These are phyloP conservation scores for Coilia nasus DNA, from an alignment of 2,797 vertebrate genomes.

Conservation along the genomic window DNA sequence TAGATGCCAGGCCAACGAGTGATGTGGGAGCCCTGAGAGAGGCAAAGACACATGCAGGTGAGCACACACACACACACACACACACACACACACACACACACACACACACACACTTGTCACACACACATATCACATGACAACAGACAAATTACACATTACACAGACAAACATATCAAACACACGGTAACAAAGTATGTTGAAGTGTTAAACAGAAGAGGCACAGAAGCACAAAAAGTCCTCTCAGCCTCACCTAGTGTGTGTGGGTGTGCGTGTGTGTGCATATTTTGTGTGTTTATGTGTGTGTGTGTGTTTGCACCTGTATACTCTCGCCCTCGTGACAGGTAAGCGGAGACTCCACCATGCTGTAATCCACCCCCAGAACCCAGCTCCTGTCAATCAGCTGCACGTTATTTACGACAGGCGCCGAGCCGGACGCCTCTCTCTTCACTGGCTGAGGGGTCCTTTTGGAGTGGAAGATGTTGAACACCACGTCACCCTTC, in stretches of 20 bases:
- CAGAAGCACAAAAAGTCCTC: too few relatives aligned
- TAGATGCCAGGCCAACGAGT: conserved; percentile 96
- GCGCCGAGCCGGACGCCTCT: conserved; percentile 85
- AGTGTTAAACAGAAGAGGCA: too few relatives aligned
- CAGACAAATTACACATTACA: too few relatives aligned
- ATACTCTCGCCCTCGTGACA: conserved; percentile 98
- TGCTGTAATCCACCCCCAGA: conserved; percentile 93
- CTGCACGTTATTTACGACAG: conserved; percentile 90
- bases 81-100: too few relatives aligned
- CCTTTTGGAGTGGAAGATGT: conserved; percentile 96
- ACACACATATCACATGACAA: too few relatives aligned
- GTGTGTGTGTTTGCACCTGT: conserved; percentile 86
- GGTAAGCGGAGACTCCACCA: conserved; percentile 92
- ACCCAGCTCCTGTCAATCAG: conserved; percentile 94
- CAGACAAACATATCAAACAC: too few relatives aligned
- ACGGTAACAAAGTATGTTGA: too few relatives aligned
- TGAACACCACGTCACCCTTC: conserved; percentile 96
- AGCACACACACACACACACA: too few relatives aligned
- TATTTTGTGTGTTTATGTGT: conserved; percentile 56
- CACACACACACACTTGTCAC: too few relatives aligned
- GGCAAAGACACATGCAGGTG: conserved; percentile 63
- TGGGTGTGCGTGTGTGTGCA: too few relatives aligned
- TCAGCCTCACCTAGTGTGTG: too few relatives aligned
- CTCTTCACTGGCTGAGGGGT: conserved; percentile 91
- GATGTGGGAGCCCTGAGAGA: conserved; percentile 90